Base-by-base conservation (phyloP, 2,113 vertebrate species). In the Ochotona curzoniae region DNA sequence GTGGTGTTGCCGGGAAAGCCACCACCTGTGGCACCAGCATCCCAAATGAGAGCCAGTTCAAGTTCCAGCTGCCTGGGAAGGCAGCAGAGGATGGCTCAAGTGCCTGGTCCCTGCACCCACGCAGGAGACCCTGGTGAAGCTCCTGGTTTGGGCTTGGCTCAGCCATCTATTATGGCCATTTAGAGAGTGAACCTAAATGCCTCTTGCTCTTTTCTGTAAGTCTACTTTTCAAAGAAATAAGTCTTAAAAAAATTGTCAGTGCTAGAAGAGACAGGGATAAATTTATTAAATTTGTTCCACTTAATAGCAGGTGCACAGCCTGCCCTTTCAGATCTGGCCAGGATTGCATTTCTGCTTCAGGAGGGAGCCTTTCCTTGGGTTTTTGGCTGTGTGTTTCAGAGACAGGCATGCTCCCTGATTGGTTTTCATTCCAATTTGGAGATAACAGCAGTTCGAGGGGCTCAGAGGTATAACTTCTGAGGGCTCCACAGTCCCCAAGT, bases 221-320 rank as follows among this genome's bases (percentile, higher is more conserved):
- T 57, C 54, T 57, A 13, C 54, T 18, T 57, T 57, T 57, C 54
- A 57, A 57, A 57, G 14, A 18, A 57, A 44, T 44, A 14, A 57
- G 18, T 57, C 54, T 57, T 57, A 14, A 57, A 57, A 57, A 57
- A 57, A 18, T 57, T 47, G 54, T 18, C 13, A 76, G 20, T 32
- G 28, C 54, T 74, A 47, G 49, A 11, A 51, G 51, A 30, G 60
- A 47, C 87, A n/a, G 54, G 51, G 70, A 60, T 21, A 89, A 26
- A 30, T 76, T 95, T 93, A 30, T 95, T 93, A 30, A 94, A 60
- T 38, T 94, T 94, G 66, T 54, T 87, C 21, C 1, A 49, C 8
- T 23, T 82, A 35, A 35, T 32, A 84, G 57, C 63, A 84, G 1
- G 76, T 96, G 57, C 13, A 60, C 14, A 83, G 23, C 38, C 17